A percentile compares a stretch with the other conserved stretches of the same genome.
phyloP scores from a whole-genome alignment of 2,113 vertebrate genomes.

The Ornithorhynchus anatinus region DNA sequence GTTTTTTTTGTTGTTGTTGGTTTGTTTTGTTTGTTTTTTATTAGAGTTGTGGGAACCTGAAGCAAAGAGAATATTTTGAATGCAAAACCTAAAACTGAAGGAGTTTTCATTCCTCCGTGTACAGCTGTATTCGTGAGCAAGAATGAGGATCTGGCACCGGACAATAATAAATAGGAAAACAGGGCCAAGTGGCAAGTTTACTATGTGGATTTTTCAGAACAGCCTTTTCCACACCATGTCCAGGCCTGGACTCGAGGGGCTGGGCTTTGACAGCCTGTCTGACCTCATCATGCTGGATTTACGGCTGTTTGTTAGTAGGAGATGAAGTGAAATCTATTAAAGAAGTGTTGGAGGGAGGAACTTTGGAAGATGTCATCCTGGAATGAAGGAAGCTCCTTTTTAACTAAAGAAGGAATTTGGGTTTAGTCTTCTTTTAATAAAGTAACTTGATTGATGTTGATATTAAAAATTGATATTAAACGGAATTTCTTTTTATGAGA shows the following conservation, averaged over 20 bases:
- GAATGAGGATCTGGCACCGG: neutral
- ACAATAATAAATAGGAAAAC: neutral
- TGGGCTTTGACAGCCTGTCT: neutral
- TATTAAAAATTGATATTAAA: too few species aligned
- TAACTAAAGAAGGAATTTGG: neutral
- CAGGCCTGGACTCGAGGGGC: neutral
- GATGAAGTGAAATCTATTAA: neutral
- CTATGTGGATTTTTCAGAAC: neutral
- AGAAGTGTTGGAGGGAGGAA: neutral
- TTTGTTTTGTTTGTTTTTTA: neutral
- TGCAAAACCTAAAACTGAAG: neutral
- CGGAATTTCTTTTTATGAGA: too few species aligned
- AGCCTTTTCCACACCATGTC: neutral
- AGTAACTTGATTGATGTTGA: neutral
- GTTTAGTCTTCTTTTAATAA: neutral
- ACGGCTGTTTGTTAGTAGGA: neutral
- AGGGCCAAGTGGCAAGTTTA: neutral
- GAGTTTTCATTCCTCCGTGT: neutral
- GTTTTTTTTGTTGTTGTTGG: neutral
- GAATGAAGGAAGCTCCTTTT: neutral
- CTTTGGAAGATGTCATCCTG: neutral
- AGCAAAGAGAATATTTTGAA: too few species aligned
- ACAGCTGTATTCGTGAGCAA: neutral
- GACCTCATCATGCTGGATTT: neutral
- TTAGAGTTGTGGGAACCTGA: too few species aligned